Evolutionary conservation across 1,140 invertebrate genomes (phyloP).

Genomic region (Euwallacea fornicatus): DNA sequence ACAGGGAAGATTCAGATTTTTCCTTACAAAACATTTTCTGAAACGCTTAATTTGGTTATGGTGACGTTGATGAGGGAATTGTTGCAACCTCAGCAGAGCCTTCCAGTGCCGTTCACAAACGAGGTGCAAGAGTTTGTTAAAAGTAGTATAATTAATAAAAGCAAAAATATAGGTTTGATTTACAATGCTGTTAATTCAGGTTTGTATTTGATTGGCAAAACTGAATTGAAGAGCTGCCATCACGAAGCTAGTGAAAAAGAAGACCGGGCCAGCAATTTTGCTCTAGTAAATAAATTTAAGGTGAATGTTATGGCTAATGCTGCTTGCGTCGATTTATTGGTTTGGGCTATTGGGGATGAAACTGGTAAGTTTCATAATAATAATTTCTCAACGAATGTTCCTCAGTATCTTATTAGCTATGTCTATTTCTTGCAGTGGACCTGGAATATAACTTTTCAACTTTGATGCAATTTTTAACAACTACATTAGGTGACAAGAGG

Average conservation of each 20-base stretch:
- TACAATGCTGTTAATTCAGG: slow-evolving; percentile 59
- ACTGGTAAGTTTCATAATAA: slow-evolving; percentile 67
- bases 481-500: slow-evolving; percentile 67
- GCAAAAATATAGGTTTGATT: neutral
- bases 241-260: slow-evolving; percentile 81
- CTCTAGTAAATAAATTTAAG: slow-evolving; percentile 87
- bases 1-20: slow-evolving; percentile 67
- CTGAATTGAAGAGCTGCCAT: slow-evolving; percentile 82
- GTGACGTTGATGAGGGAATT: slow-evolving; percentile 90
- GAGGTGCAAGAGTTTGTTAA: slow-evolving; percentile 91
- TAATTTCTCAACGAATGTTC: neutral
- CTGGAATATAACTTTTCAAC: slow-evolving; percentile 73
- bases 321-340: slow-evolving; percentile 93
- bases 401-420: neutral
- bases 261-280: slow-evolving; percentile 74
- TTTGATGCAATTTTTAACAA: slow-evolving; percentile 71
- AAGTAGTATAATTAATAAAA: slow-evolving; percentile 33
- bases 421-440: slow-evolving; percentile 66
- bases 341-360: slow-evolving; percentile 97
- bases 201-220: slow-evolving; percentile 89
- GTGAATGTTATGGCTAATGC: slow-evolving; percentile 96
- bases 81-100: slow-evolving; percentile 84
- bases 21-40: slow-evolving; percentile 90
- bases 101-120: slow-evolving; percentile 86
- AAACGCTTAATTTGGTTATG: slow-evolving; percentile 91